Conservation (phyloP, 1,140 invertebrate genomes). For the Neodiprion lecontei region DNA sequence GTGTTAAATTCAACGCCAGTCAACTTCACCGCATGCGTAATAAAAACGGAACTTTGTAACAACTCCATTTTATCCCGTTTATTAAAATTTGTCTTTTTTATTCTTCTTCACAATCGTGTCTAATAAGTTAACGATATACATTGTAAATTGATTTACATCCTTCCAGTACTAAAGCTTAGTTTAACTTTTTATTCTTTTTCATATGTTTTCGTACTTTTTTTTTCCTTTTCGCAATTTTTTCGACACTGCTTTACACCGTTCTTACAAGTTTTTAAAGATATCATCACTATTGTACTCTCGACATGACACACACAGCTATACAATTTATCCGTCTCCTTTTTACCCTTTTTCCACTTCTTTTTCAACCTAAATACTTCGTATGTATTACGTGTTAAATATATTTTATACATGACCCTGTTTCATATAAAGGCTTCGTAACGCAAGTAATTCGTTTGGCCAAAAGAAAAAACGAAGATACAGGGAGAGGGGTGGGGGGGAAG, state of each 20-base stretch:
- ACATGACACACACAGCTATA: slow-evolving; percentile 1
- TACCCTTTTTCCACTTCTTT: slow-evolving; percentile 34
- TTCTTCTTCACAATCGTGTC: slow-evolving; percentile 8
- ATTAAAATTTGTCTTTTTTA: slow-evolving; percentile 17
- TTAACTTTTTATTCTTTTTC: slow-evolving; percentile 20
- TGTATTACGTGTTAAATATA: slow-evolving; percentile 51
- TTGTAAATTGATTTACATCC: slow-evolving; percentile 21
- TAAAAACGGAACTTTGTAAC: too few species aligned
- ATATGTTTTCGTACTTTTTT: slow-evolving; percentile 25
- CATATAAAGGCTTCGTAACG: slow-evolving; percentile 58
- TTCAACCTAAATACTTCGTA: slow-evolving; percentile 56
- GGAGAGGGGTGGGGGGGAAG: too few species aligned
- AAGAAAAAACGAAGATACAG: background rate
- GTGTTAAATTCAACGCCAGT: too few species aligned
- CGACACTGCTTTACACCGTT: slow-evolving; percentile 13
- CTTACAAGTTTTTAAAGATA: slow-evolving; percentile 7
- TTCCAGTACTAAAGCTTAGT: slow-evolving; percentile 4
- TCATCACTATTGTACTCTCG: slow-evolving; percentile 17
- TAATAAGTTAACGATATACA: slow-evolving; percentile 2
- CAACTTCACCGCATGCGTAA: too few species aligned
- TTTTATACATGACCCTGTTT: slow-evolving; percentile 57
- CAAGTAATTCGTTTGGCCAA: slow-evolving; percentile 52
- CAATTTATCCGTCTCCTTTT: slow-evolving; percentile 26
- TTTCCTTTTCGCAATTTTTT: slow-evolving; percentile 25
- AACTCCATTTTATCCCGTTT: too few species aligned